Evolutionary conservation across 2,797 vertebrate genomes (phyloP).

Genomic region (Percopsis omiscomaycus): DNA sequence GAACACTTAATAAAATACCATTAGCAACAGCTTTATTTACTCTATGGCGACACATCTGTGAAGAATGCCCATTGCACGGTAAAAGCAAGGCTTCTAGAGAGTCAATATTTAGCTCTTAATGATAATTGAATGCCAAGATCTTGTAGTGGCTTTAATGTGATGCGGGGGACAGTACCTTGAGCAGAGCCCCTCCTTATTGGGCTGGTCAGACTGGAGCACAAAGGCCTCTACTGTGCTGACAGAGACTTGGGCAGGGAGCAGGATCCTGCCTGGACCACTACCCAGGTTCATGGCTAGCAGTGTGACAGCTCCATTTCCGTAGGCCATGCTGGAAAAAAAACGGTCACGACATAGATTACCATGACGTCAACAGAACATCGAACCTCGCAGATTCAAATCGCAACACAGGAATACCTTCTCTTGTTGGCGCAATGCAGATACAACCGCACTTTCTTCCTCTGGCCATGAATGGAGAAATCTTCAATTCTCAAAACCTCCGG

Average conservation of each 20-base stretch:
- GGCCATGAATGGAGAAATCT: slow-evolving; percentile 27
- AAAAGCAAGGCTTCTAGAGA: too few relatives aligned
- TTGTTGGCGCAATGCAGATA: slow-evolving; percentile 90
- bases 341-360: background rate
- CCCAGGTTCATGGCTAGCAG: slow-evolving; percentile 87
- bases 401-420: slow-evolving; percentile 72
- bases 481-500: slow-evolving; percentile 77
- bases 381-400: background rate
- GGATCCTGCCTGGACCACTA: slow-evolving; percentile 65
- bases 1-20: too few relatives aligned
- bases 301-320: slow-evolving; percentile 82
- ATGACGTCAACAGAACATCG: accelerated
- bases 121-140: slow-evolving; percentile 8
- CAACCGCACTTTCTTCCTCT: slow-evolving; percentile 70
- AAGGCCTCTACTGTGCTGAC: slow-evolving; percentile 83
- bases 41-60: too few relatives aligned
- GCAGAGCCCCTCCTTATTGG: slow-evolving; percentile 76
- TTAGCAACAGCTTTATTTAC: too few relatives aligned
- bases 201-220: slow-evolving; percentile 77
- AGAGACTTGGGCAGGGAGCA: slow-evolving; percentile 63
- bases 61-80: too few relatives aligned
- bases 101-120: background rate
- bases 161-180: slow-evolving; percentile 79
- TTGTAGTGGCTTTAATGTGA: slow-evolving; percentile 6
- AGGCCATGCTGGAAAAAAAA: slow-evolving; percentile 66